phyloP scores from a whole-genome alignment of 1,140 invertebrate species.

The Zaprionus kolodkinae region DNA sequence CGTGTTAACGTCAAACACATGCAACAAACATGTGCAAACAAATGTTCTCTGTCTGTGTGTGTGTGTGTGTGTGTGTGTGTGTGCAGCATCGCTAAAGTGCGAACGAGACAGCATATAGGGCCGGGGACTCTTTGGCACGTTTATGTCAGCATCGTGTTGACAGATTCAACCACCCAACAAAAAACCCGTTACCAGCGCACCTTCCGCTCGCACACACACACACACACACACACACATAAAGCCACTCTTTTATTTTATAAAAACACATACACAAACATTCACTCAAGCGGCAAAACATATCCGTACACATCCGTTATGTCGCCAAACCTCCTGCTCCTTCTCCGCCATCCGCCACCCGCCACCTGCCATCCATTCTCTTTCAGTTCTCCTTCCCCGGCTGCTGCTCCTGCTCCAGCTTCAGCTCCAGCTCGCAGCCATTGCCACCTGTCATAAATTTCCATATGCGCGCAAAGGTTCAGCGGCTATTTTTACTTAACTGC shows the following conservation, averaged over 20 bases:
- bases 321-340: constrained; percentile 22
- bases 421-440: constrained; percentile 56
- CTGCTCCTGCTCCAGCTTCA: constrained; percentile 13
- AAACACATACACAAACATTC: constrained; percentile 68
- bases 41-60: constrained; percentile 52
- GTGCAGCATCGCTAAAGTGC: no score
- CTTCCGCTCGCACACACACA: constrained; percentile 40
- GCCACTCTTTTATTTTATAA: constrained; percentile 79
- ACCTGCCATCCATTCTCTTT: constrained; percentile 17
- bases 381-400: neutral
- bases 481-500: constrained; percentile 41
- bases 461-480: constrained; percentile 64
- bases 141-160: constrained; percentile 69
- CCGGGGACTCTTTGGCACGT: constrained; percentile 42
- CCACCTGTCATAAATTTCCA: constrained; percentile 81
- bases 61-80: constrained; percentile 16
- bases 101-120: constrained; percentile 8
- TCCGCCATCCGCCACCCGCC: neutral
- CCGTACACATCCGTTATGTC: constrained; percentile 73
- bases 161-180: constrained; percentile 77
- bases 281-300: constrained; percentile 80
- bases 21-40: constrained; percentile 80
- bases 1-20: constrained; percentile 82
- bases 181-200: constrained; percentile 55
- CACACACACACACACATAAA: constrained; percentile 49